Evolutionary conservation across 2,113 vertebrate species (phyloP).

Genomic region (Oncorhynchus gorbuscha): DNA sequence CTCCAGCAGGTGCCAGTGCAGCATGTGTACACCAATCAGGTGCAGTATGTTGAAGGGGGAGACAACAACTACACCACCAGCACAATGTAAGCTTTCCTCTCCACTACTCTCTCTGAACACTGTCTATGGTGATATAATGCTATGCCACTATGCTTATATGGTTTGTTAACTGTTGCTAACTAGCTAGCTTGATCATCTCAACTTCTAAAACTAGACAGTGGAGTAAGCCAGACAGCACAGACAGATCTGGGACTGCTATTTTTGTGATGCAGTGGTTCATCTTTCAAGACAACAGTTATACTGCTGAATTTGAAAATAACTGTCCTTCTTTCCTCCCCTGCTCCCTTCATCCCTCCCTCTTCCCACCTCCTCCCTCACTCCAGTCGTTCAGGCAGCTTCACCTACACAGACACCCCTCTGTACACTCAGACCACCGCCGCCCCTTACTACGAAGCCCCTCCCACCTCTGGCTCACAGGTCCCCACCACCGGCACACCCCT

Average conservation of each 20-base stretch:
- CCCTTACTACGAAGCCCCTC: slow-evolving; percentile 83
- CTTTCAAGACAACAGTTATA: too few relatives aligned
- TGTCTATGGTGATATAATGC: background rate
- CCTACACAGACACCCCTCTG: slow-evolving; percentile 83
- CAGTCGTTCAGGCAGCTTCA: slow-evolving; percentile 84
- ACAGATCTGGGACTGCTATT: too few relatives aligned
- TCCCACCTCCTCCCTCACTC: slow-evolving; percentile 20
- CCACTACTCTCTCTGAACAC: background rate
- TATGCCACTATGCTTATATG: background rate
- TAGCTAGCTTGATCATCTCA: too few relatives aligned
- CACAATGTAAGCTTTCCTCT: slow-evolving; percentile 78
- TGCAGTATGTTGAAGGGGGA: slow-evolving; percentile 90
- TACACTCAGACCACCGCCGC: slow-evolving; percentile 81
- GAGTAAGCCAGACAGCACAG: too few relatives aligned
- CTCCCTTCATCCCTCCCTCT: background rate
- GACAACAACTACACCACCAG: slow-evolving; percentile 86
- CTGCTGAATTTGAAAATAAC: too few relatives aligned
- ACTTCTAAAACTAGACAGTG: too few relatives aligned
- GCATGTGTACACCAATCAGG: slow-evolving; percentile 89
- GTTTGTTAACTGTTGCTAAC: too few relatives aligned
- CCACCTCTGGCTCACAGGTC: slow-evolving; percentile 77
- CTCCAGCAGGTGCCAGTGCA: slow-evolving; percentile 86
- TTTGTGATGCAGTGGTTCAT: too few relatives aligned
- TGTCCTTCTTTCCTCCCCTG: background rate
- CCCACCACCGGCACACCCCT: slow-evolving; percentile 77